phyloP scores from a whole-genome alignment of 1,140 invertebrate genomes.

The Zophobas morio region DNA sequence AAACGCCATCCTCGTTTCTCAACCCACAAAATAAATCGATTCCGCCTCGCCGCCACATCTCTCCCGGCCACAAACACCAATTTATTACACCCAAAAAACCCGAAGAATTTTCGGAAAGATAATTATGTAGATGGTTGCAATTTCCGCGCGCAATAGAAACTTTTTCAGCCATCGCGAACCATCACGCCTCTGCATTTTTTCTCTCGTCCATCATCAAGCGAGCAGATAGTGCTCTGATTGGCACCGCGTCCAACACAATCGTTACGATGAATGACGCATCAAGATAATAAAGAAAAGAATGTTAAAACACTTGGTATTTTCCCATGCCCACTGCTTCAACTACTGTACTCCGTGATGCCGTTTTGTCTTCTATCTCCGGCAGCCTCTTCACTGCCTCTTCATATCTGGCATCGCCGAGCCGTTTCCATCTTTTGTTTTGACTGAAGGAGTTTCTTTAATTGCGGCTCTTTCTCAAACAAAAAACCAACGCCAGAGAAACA shows the following conservation, averaged over 20 bases:
- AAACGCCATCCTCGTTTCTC: neutral
- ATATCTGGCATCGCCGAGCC: slow-evolving; percentile 49
- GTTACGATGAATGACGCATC: slow-evolving; percentile 64
- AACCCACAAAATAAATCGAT: slow-evolving; percentile 1
- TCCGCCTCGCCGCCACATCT: neutral
- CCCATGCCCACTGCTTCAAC: slow-evolving; percentile 57
- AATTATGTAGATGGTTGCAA: slow-evolving; percentile 26
- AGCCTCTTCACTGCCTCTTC: slow-evolving; percentile 49
- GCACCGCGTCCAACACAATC: slow-evolving; percentile 50
- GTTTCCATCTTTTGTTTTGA: slow-evolving; percentile 53
- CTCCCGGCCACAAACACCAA: slow-evolving; percentile 3
- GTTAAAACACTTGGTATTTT: slow-evolving; percentile 60
- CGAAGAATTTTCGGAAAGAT: slow-evolving; percentile 4
- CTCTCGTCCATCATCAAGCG: slow-evolving; percentile 9
- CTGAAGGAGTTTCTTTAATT: slow-evolving; percentile 52
- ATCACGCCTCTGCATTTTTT: slow-evolving; percentile 26
- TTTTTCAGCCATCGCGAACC: slow-evolving; percentile 20
- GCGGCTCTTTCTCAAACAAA: slow-evolving; percentile 46
- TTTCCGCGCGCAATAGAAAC: slow-evolving; percentile 20
- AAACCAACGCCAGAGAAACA: neutral
- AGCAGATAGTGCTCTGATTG: slow-evolving; percentile 27
- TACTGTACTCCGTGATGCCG: slow-evolving; percentile 51
- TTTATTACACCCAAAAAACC: slow-evolving; percentile 26
- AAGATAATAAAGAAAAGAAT: slow-evolving; percentile 64
- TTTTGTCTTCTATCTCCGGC: slow-evolving; percentile 54